Percentiles rank a stretch among this genome's conserved stretches.
These are phyloP conservation scores for Myiagra hebetior DNA, from an alignment of 2,113 vertebrate genomes.

Conservation along the genomic window DNA sequence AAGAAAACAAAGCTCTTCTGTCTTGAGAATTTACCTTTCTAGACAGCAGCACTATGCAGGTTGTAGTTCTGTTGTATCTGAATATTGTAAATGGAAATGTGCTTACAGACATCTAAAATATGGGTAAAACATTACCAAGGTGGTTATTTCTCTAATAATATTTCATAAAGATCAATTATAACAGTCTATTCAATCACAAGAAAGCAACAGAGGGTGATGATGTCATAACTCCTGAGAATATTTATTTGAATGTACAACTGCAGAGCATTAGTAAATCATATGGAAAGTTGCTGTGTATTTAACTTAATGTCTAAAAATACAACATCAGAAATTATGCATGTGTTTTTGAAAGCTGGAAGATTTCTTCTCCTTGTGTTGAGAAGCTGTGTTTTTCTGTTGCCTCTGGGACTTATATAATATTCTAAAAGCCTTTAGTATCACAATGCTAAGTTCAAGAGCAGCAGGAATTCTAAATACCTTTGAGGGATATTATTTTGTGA, in stretches of 20 bases:
- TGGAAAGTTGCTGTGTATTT: neutral
- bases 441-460: neutral
- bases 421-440: neutral
- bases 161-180: neutral
- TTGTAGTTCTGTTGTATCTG: neutral
- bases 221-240: neutral
- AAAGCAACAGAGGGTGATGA: neutral
- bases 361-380: neutral
- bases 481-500: neutral
- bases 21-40: neutral
- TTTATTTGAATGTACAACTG: neutral
- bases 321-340: neutral
- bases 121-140: neutral
- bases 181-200: neutral
- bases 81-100: neutral
- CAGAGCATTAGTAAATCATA: neutral
- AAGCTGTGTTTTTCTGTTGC: neutral
- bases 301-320: neutral
- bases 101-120: neutral
- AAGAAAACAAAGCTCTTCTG: neutral
- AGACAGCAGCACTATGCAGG: accelerated
- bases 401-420: neutral
- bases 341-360: neutral
- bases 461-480: neutral
- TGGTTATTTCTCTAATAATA: neutral